phyloP scores from a whole-genome alignment of 2,888 invertebrate species.

The Ophion slaviceki region DNA sequence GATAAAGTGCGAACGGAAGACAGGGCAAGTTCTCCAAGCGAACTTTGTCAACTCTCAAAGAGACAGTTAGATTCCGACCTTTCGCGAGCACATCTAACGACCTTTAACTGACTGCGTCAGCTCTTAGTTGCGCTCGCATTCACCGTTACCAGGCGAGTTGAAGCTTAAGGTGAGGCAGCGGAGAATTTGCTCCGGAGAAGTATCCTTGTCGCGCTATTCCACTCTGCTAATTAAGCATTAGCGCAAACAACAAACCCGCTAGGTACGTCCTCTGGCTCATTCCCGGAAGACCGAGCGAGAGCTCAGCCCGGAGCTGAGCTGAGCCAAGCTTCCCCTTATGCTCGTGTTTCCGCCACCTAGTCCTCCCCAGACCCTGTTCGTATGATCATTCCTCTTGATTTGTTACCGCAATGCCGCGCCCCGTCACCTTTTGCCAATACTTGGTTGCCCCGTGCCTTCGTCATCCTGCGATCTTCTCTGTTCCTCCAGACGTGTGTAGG shows the following conservation, averaged over 20 bases:
- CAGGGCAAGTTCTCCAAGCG: not conserved
- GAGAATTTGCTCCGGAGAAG: conserved; percentile 33
- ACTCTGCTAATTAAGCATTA: conserved; percentile 82
- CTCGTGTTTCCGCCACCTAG: conserved; percentile 45
- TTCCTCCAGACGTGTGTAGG: not conserved
- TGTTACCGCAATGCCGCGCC: conserved; percentile 4
- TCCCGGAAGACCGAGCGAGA: conserved; percentile 1
- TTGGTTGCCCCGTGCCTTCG: not conserved
- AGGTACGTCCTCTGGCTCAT: conserved; percentile 64
- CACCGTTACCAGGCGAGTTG: not conserved
- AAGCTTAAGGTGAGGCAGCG: conserved; percentile 15
- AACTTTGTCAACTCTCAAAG: not conserved
- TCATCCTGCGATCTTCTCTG: not conserved
- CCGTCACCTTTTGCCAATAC: conserved; percentile 7
- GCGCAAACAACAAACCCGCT: conserved; percentile 81
- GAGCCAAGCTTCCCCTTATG: conserved; percentile 17
- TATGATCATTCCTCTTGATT: conserved; percentile 28
- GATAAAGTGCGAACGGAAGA: not conserved
- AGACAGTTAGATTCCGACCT: not conserved
- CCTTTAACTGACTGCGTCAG: not conserved
- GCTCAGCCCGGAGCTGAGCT: conserved; percentile 15
- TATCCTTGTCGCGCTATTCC: conserved; percentile 77
- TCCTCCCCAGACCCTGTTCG: conserved; percentile 11
- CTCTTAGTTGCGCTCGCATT: not conserved
- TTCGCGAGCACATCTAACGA: not conserved